Conservation (phyloP, 2,113 vertebrate genomes). For the Petrocephalus zakoni region DNA sequence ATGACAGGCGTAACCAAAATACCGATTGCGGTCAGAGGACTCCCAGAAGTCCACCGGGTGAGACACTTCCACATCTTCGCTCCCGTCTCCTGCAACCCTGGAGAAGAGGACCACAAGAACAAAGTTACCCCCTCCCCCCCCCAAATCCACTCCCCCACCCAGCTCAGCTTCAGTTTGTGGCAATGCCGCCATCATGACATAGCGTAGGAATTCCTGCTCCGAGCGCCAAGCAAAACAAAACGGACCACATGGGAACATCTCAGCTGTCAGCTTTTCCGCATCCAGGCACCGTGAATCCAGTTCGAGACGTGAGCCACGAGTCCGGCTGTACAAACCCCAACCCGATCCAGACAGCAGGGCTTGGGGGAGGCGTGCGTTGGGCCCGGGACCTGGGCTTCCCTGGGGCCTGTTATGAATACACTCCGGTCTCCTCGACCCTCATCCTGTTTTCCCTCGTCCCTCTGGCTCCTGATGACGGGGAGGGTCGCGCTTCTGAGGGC, state of each 20-base stretch:
- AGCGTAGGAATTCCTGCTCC: conserved; percentile 46
- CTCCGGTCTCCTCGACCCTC: conserved; percentile 27
- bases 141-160: background rate
- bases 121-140: background rate
- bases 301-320: conserved; percentile 33
- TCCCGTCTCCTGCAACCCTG: background rate
- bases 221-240: conserved; percentile 55
- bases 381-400: conserved; percentile 21
- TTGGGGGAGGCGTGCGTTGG: background rate
- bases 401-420: conserved; percentile 16
- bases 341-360: conserved; percentile 29
- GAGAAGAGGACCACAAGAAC: background rate
- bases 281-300: conserved; percentile 43
- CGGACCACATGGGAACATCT: conserved; percentile 57
- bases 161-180: conserved; percentile 3
- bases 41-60: background rate
- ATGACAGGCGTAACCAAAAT: background rate
- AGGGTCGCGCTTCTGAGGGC: conserved; percentile 36
- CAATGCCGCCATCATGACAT: conserved; percentile 29
- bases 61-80: background rate
- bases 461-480: conserved; percentile 24
- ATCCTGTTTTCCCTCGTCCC: conserved; percentile 47
- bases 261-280: conserved; percentile 56
- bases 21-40: background rate
- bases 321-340: conserved; percentile 14